Evolutionary conservation across 2,797 vertebrate species (phyloP).

Genomic region (Lutjanus argentimaculatus): DNA sequence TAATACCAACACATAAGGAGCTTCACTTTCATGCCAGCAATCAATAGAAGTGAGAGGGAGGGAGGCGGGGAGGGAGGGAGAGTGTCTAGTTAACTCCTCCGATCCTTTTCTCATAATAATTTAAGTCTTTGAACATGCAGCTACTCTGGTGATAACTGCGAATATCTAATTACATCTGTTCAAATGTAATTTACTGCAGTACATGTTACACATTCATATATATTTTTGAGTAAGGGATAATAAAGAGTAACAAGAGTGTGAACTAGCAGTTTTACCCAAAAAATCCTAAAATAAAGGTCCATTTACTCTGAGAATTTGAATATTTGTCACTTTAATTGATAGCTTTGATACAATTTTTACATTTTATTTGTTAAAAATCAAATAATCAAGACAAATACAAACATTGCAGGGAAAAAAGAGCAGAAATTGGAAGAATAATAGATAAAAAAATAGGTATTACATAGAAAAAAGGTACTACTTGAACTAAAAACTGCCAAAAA

Average conservation of each 20-base stretch:
- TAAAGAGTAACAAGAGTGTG: background rate
- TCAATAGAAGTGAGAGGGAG: conserved; percentile 14
- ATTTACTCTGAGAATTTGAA: too few species aligned
- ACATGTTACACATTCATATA: background rate
- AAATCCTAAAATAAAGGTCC: too few species aligned
- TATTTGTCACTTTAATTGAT: too few species aligned
- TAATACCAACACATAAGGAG: conserved; percentile 18
- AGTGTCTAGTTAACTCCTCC: background rate
- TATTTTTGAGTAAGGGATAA: background rate
- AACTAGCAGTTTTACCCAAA: background rate
- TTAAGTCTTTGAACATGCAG: conserved; percentile 16
- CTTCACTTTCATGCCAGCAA: conserved; percentile 41
- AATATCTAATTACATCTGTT: conserved; percentile 11
- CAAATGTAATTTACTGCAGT: background rate
- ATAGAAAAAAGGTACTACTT: background rate
- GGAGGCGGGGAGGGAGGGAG: background rate
- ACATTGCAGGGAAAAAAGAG: background rate
- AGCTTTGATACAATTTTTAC: background rate
- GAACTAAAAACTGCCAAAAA: too few species aligned
- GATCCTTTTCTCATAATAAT: conserved; percentile 10
- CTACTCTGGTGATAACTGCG: background rate
- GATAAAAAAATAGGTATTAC: background rate
- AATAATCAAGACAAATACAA: background rate
- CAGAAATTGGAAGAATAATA: background rate
- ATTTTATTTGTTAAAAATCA: background rate